These are phyloP conservation scores for Trichopria drosophilae DNA, from an alignment of 2,888 invertebrate species.

Conservation along the genomic window DNA sequence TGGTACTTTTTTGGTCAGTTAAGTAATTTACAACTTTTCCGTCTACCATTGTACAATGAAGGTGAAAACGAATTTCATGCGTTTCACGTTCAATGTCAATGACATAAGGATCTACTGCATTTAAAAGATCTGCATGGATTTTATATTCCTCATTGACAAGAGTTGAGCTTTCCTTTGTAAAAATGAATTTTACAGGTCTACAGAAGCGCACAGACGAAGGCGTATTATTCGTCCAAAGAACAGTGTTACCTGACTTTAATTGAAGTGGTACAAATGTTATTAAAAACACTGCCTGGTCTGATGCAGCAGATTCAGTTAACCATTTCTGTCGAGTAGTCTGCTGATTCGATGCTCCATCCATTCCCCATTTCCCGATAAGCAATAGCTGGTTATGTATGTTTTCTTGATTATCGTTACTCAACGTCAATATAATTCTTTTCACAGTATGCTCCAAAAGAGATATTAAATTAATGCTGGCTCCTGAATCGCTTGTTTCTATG, in stretches of 20 bases:
- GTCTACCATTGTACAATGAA: constrained; percentile 23
- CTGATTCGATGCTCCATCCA: constrained; percentile 16
- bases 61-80: too few species aligned
- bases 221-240: constrained; percentile 21
- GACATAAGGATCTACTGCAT: constrained; percentile 3
- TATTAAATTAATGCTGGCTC: constrained; percentile 10
- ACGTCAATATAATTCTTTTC: not conserved
- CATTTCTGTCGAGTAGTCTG: constrained; percentile 14
- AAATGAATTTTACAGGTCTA: constrained; percentile 18
- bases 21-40: constrained; percentile 17
- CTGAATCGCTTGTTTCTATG: constrained; percentile 4
- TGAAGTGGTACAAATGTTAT: constrained; percentile 6
- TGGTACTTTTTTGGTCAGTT: constrained; percentile 8
- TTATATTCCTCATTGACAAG: constrained; percentile 11
- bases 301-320: too few species aligned
- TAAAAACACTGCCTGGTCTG: constrained; percentile 10
- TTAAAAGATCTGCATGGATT: constrained; percentile 5
- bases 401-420: not conserved
- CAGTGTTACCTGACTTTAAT: constrained; percentile 8
- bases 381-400: constrained; percentile 4
- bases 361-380: constrained; percentile 15
- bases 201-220: constrained; percentile 14
- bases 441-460: constrained; percentile 10
- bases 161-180: constrained; percentile 14
- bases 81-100: not conserved